These are phyloP conservation scores for Ericerus pela DNA, from an alignment of 1,140 invertebrate genomes.

Conservation along the genomic window DNA sequence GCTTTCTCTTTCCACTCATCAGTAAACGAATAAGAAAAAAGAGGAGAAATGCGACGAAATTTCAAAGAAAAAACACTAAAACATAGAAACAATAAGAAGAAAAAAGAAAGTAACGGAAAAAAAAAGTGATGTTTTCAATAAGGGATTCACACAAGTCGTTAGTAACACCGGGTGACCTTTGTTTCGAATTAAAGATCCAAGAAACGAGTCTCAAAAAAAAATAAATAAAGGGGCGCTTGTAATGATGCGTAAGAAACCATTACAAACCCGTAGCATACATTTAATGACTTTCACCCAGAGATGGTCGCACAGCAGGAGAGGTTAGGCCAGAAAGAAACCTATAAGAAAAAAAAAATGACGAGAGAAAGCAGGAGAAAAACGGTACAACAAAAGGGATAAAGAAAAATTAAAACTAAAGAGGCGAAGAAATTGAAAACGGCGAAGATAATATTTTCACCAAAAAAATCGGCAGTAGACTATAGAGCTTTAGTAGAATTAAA, in stretches of 20 bases:
- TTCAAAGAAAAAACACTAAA: background rate
- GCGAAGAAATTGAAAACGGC: too few relatives aligned
- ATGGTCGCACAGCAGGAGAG: too few relatives aligned
- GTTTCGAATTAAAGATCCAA: conserved; percentile 3
- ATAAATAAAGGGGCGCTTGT: background rate
- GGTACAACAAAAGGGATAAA: too few relatives aligned
- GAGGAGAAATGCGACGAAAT: background rate
- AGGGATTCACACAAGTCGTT: conserved; percentile 9
- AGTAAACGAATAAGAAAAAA: too few relatives aligned
- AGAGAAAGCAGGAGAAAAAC: too few relatives aligned
- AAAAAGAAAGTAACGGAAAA: background rate
- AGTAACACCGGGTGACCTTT: conserved; percentile 10
- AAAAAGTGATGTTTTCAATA: background rate
- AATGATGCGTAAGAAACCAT: conserved; percentile 10
- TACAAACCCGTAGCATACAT: conserved; percentile 5
- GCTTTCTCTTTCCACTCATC: conserved; percentile 4
- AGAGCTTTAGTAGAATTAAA: too few relatives aligned
- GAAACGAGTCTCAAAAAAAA: background rate
- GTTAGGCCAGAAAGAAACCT: too few relatives aligned
- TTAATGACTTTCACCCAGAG: too few relatives aligned
- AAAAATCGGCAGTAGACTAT: too few relatives aligned
- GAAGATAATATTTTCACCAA: too few relatives aligned
- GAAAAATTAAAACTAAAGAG: too few relatives aligned
- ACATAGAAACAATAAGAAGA: background rate
- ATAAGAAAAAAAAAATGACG: too few relatives aligned